Evolutionary conservation across 2,888 invertebrate species (phyloP).

Genomic region (Stenchaetothrips biformis): DNA sequence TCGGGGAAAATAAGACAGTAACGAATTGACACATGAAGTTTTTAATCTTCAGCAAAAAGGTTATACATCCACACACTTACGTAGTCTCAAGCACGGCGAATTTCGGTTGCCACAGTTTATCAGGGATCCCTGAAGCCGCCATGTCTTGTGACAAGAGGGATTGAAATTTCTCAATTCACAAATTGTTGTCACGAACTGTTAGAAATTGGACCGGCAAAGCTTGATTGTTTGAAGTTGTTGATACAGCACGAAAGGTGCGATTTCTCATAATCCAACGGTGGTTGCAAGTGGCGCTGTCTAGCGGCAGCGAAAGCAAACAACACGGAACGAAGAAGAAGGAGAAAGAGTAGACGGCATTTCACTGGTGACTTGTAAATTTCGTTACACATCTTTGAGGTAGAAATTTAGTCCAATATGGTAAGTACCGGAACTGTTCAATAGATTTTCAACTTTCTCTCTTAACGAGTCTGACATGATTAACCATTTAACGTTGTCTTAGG

Average conservation of each 20-base stretch:
- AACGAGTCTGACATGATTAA: background rate
- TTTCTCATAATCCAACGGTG: too few species aligned
- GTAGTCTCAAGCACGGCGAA: constrained; percentile 76
- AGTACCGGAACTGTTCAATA: background rate
- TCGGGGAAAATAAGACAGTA: too few species aligned
- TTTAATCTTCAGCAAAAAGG: constrained; percentile 7
- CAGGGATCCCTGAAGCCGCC: constrained; percentile 62
- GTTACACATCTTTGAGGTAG: background rate
- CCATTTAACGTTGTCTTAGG: background rate
- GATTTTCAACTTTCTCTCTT: too few species aligned
- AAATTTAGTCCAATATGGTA: background rate
- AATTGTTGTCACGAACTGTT: too few species aligned
- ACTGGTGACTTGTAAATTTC: constrained; percentile 15
- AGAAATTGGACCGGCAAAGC: too few species aligned
- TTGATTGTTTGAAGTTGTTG: too few species aligned
- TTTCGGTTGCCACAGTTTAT: constrained; percentile 85
- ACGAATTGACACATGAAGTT: background rate
- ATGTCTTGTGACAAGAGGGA: too few species aligned
- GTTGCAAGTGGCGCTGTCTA: too few species aligned
- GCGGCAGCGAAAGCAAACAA: too few species aligned
- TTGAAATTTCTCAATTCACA: too few species aligned
- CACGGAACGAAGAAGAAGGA: too few species aligned
- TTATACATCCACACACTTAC: constrained; percentile 51
- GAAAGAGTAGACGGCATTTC: background rate
- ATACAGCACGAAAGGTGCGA: too few species aligned